Base-by-base conservation (phyloP, 2,888 invertebrate species). In the Apamea monoglypha region DNA sequence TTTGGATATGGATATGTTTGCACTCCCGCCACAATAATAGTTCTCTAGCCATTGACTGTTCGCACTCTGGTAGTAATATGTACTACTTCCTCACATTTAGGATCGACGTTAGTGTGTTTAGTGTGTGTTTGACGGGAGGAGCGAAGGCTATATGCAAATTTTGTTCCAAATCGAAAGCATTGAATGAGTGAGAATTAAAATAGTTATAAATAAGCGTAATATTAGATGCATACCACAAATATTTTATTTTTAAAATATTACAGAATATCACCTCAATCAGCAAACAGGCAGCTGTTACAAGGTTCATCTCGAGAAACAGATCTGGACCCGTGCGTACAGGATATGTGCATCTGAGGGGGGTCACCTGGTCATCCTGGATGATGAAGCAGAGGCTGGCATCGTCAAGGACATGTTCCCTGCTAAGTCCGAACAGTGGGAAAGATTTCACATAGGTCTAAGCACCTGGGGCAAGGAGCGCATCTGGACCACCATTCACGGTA, bases 231-330 rank as follows among this genome's bases (percentile, higher is more conserved):
- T 25, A 29, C 1, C 18, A 29, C 25, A 75, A 25, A 50, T 14
- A 25, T 44, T 2, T 50, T 21, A n/a, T 59, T 40, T 40, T 40
- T 4, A 7, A 29, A 18, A 21, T 2, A 32, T 83, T 86, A 14
- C 73, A 84, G 83, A 73, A 25, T 84, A 84, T 63, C 56, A 44
- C 10, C 32, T 77, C 4, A 64, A 86, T 56, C 29, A 77, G 12
- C 66, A 44, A 14, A 83, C 84, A 32, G 83, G 87, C n/a, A 86
- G 83, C 32, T 84, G 87, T 64, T 84, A 84, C 36, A 84, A 86
- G 32, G 18, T 77, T 4, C 83, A 84, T 32, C 10, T 0, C 4
- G 63, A 76, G 1, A n/a, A 14, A 7, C 50, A 63, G 18, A 36
- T 29, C 0, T 84, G 84, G 84, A 7, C 29, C 7, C 72, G 73